A percentile compares a stretch with the other conserved stretches of the same genome.
Conservation (phyloP, 2,888 invertebrate species). For the Chloroclystis v-ata region DNA sequence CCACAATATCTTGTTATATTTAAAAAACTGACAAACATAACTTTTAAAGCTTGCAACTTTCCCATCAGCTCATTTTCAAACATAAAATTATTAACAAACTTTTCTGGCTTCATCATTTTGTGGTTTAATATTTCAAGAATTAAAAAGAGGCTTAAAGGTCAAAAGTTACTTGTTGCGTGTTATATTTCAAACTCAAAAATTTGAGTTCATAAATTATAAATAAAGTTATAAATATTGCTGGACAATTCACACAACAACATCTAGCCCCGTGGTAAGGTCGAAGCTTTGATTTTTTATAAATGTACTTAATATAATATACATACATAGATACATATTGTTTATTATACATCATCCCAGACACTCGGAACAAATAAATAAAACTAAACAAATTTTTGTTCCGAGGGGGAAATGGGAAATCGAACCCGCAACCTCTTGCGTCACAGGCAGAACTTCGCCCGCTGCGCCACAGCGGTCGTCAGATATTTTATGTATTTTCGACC, state of each 20-base stretch:
- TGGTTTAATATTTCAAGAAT: slow-evolving; percentile 1
- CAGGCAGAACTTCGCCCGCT: not conserved
- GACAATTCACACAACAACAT: too few relatives aligned
- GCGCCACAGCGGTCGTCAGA: not conserved
- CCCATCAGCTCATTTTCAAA: too few relatives aligned
- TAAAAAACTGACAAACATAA: too few relatives aligned
- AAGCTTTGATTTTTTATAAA: too few relatives aligned
- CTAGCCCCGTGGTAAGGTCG: too few relatives aligned
- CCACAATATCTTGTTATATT: too few relatives aligned
- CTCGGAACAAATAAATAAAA: not conserved
- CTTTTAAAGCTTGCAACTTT: too few relatives aligned
- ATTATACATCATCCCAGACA: not conserved
- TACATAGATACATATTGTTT: not conserved
- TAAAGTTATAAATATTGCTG: too few relatives aligned
- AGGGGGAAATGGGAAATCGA: not conserved
- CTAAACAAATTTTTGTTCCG: not conserved
- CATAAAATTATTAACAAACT: too few relatives aligned
- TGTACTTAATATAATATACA: too few relatives aligned
- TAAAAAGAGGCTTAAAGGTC: not conserved
- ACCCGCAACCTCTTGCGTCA: not conserved
- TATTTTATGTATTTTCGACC: too few relatives aligned
- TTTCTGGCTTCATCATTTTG: not conserved
- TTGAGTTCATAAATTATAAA: not conserved
- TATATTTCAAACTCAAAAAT: slow-evolving; percentile 11
- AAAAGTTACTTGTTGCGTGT: slow-evolving; percentile 11